phyloP scores from a whole-genome alignment of 2,797 vertebrate species.

The Acanthiza pusilla region DNA sequence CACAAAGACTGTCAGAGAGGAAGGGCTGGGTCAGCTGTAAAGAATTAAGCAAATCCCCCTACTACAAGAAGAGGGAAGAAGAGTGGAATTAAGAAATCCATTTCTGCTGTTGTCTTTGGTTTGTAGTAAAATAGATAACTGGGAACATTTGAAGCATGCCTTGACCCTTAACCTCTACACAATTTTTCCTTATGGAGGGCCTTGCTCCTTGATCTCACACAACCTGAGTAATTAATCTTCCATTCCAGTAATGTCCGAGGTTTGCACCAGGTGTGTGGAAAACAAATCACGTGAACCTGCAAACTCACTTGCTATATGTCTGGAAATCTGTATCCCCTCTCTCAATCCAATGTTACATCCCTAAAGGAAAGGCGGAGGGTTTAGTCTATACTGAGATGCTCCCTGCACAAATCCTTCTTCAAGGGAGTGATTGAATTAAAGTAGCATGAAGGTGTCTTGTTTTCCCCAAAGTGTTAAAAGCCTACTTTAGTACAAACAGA shows the following conservation, averaged over 20 bases:
- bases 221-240: slow-evolving; percentile 17
- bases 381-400: background rate
- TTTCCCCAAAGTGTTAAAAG: background rate
- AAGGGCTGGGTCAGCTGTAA: slow-evolving; percentile 57
- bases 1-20: slow-evolving; percentile 38
- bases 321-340: background rate
- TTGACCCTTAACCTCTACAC: background rate
- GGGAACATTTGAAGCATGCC: background rate
- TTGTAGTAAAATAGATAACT: background rate
- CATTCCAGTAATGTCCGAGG: background rate
- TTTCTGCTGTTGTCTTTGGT: slow-evolving; percentile 7
- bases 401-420: background rate
- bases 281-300: background rate
- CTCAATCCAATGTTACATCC: background rate
- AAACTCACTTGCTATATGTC: background rate
- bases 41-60: slow-evolving; percentile 56
- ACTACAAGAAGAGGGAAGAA: slow-evolving; percentile 44
- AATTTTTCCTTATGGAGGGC: background rate
- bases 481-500: background rate
- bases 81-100: slow-evolving; percentile 19
- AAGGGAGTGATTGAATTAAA: background rate
- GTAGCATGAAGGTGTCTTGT: background rate
- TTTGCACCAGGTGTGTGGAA: background rate
- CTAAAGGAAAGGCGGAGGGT: background rate
- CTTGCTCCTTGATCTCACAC: slow-evolving; percentile 2